phyloP scores from a whole-genome alignment of 2,888 invertebrate species.

The Lochmaea crataegi region DNA sequence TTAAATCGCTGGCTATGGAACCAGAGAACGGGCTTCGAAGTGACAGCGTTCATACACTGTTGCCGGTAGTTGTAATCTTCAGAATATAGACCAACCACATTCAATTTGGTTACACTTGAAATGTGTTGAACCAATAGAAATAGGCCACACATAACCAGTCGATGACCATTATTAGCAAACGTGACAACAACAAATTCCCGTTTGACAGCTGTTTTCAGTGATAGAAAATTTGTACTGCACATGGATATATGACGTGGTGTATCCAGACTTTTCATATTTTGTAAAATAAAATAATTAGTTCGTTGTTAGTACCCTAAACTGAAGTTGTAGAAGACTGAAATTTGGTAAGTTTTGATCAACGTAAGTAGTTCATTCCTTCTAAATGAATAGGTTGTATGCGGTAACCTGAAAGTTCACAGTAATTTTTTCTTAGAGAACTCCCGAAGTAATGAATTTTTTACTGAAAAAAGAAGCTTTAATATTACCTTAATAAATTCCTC shows the following conservation, averaged over 20 bases:
- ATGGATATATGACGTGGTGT: conserved; percentile 30
- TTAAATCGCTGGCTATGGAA: not conserved
- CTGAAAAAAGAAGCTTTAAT: not conserved
- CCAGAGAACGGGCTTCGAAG: not conserved
- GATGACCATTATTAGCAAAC: not conserved
- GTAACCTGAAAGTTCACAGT: conserved; percentile 23
- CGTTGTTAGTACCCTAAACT: not conserved
- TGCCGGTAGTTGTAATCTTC: not conserved
- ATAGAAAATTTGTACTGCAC: conserved; percentile 10
- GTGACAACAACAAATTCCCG: conserved; percentile 18
- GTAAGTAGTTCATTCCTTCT: not conserved
- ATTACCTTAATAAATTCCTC: not conserved
- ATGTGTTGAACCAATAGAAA: conserved; percentile 13
- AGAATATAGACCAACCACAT: conserved; percentile 7
- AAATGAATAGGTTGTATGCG: conserved; percentile 4
- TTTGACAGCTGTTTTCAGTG: conserved; percentile 28
- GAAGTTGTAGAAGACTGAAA: conserved; percentile 5
- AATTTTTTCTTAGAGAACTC: not conserved
- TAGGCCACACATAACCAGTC: conserved; percentile 24
- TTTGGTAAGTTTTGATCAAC: conserved; percentile 6
- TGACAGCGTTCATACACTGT: not conserved
- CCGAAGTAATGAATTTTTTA: not conserved
- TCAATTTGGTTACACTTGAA: not conserved
- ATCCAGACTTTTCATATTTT: conserved; percentile 2
- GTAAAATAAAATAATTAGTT: conserved; percentile 11